Conservation (phyloP, 2,888 invertebrate genomes). For the Tachystola acroxantha region DNA sequence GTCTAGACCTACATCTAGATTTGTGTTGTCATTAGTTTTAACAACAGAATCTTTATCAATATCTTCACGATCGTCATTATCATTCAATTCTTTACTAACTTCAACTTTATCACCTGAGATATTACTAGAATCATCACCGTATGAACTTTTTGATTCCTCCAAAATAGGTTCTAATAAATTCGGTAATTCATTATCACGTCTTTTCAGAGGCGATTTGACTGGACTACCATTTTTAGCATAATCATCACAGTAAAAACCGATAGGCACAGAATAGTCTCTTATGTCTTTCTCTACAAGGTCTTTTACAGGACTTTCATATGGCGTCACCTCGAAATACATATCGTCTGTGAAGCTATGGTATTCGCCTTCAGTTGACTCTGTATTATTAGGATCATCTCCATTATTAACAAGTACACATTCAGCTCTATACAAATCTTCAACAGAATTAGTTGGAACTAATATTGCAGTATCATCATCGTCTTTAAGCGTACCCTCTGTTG, state of each 20-base stretch:
- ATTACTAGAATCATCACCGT: conserved; percentile 48
- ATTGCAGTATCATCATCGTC: not conserved
- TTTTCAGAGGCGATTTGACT: conserved; percentile 45
- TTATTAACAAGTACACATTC: conserved; percentile 23
- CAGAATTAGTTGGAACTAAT: no score
- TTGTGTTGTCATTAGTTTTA: not conserved
- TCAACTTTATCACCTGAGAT: conserved; percentile 23
- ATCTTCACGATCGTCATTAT: not conserved
- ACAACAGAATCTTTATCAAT: not conserved
- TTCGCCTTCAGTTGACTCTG: conserved; percentile 56
- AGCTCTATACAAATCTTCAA: conserved; percentile 27
- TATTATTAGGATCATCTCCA: conserved; percentile 26
- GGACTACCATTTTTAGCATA: conserved; percentile 38
- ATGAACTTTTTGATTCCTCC: conserved; percentile 67
- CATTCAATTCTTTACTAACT: conserved; percentile 8
- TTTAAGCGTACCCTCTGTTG: conserved; percentile 26
- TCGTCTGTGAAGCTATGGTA: conserved; percentile 68
- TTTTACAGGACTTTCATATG: conserved; percentile 66
- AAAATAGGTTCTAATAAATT: conserved; percentile 58
- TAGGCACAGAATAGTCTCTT: conserved; percentile 68
- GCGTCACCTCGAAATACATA: conserved; percentile 48
- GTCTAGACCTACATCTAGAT: no score
- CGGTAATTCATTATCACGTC: conserved; percentile 24
- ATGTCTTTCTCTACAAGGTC: conserved; percentile 67
- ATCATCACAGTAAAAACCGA: conserved; percentile 62